Evolutionary conservation across 2,113 vertebrate species (phyloP).

Genomic region (Triplophysa tibetana): DNA sequence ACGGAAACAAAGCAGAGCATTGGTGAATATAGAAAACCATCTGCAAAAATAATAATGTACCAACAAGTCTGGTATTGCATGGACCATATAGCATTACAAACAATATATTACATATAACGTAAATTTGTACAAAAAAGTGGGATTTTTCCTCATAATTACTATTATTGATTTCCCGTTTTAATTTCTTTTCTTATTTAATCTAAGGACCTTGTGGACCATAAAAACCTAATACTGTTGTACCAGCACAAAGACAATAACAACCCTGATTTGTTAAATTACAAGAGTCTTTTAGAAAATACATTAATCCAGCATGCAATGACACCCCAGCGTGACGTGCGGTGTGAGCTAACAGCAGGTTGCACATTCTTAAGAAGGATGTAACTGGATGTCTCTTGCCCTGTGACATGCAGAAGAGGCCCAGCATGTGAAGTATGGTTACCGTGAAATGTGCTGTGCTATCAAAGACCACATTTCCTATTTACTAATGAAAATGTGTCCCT

Average conservation of each 20-base stretch:
- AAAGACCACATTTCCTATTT: constrained; percentile 5
- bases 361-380: background rate
- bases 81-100: background rate
- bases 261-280: too few relatives aligned
- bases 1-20: background rate
- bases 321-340: background rate
- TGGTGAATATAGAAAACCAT: background rate
- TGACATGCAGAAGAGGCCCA: constrained; percentile 7
- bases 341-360: background rate
- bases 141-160: too few relatives aligned
- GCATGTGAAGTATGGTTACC: background rate
- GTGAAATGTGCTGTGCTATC: constrained; percentile 4
- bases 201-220: too few relatives aligned
- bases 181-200: too few relatives aligned
- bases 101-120: background rate
- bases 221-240: too few relatives aligned
- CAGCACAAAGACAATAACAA: too few relatives aligned
- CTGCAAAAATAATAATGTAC: too few relatives aligned
- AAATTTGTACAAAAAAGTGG: background rate
- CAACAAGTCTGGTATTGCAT: background rate
- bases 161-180: too few relatives aligned
- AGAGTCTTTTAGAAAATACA: background rate
- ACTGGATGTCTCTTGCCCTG: background rate
- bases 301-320: background rate
- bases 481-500: background rate